Evolutionary conservation across 2,888 invertebrate genomes (phyloP), one percentile per base, ranked within the genome.

Genomic region (Ophion slaviceki): DNA sequence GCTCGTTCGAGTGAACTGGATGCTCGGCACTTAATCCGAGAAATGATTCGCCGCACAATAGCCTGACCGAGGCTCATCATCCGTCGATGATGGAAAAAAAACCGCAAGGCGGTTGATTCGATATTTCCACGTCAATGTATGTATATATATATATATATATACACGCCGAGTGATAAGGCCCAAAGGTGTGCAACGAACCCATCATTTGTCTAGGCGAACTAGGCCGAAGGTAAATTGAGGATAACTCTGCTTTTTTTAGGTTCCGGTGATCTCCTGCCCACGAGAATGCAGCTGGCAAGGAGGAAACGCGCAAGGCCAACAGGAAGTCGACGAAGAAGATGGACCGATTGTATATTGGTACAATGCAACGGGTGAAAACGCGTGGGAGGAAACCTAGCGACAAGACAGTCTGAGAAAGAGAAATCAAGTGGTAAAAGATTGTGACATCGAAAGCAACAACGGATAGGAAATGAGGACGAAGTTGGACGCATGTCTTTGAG

Each of bases 301-400:
- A 7, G 40, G 11, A n/a, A 62, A 67, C 24, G n/a, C 47, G 62
- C 74, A 80, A 80, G 64, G 62, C 64, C 70, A 84, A 70, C 75
- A 53, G 83, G 79, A 79, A 79, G 75, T 68, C 20, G n/a, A 20
- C 76, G 62, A 79, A 74, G 59, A 57, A 68, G 67, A 74, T 47
- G 47, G 47, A n/a, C 32, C 68, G 57, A 20, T 6, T 64, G 57
- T 28, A 57, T 20, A 2, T 40, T 53, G 28, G 32, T 28, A 24
- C 20, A 62, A 64, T 10, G 61, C 53, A 76, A 68, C 36, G 40
- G 7, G 3, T 36, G 24, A 64, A 11, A 64, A 61, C 4, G 17
- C 64, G n/a, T 36, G 20, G 8, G 32, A n/a, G 8, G 10, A 59
- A 32, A 70, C 61, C 57, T 24, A 20, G 32, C 67, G 11, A 68